These are phyloP conservation scores for Pogonognathellus flavescens DNA, from an alignment of 1,140 invertebrate genomes.

Conservation along the genomic window DNA sequence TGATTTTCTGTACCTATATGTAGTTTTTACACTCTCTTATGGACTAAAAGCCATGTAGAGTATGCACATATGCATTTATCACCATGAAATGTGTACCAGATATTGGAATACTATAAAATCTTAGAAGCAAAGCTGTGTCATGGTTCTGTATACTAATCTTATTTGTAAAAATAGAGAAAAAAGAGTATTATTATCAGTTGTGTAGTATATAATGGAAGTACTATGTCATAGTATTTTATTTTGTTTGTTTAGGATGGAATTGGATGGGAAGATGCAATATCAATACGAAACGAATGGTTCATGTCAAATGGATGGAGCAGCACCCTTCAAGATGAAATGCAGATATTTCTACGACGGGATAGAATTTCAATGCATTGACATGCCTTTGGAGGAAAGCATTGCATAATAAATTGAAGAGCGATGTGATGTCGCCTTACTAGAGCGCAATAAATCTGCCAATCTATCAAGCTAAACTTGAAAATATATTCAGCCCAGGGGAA, in stretches of 20 bases:
- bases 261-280: conserved; percentile 2
- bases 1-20: no score
- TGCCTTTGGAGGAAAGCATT: conserved; percentile 52
- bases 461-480: conserved; percentile 66
- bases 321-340: conserved; percentile 47
- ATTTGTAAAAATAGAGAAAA: no score
- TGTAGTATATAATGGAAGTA: no score
- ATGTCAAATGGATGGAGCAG: conserved; percentile 40
- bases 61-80: no score
- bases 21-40: no score
- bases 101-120: no score
- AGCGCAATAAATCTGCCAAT: conserved; percentile 67
- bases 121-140: no score
- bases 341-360: conserved; percentile 40
- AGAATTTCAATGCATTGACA: conserved; percentile 45
- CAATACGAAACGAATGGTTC: conserved; percentile 15
- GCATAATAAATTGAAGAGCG: conserved; percentile 63
- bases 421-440: conserved; percentile 56
- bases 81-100: no score
- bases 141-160: no score
- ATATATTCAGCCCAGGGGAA: conserved; percentile 66
- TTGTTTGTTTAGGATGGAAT: conserved; percentile 32
- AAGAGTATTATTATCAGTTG: no score
- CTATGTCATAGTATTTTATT: background rate
- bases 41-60: no score